phyloP scores from a whole-genome alignment of 2,888 invertebrate species.

The Apodemia mormo region DNA sequence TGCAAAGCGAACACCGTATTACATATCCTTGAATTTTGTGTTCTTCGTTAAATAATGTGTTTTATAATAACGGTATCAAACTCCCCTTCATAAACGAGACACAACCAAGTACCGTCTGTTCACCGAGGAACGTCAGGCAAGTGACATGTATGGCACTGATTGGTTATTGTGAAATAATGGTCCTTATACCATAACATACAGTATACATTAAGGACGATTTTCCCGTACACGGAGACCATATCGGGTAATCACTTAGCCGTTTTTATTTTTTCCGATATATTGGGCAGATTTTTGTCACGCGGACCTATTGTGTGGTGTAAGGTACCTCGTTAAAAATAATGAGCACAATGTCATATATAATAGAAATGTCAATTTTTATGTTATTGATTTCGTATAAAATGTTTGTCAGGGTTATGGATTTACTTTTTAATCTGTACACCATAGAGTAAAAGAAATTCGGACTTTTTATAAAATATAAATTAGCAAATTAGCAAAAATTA shows the following conservation, averaged over 20 bases:
- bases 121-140: constrained; percentile 62
- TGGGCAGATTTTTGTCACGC: constrained; percentile 68
- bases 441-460: no score
- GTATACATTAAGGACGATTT: constrained; percentile 41
- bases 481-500: no score
- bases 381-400: no score
- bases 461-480: no score
- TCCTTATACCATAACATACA: constrained; percentile 49
- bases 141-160: constrained; percentile 72
- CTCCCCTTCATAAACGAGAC: constrained; percentile 38
- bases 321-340: constrained; percentile 75
- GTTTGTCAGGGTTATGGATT: constrained; percentile 26
- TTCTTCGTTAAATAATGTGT: neutral
- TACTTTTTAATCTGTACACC: constrained; percentile 24
- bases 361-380: constrained; percentile 35
- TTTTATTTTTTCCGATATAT: constrained; percentile 57
- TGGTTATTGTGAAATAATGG: constrained; percentile 76
- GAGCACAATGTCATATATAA: constrained; percentile 61
- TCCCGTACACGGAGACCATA: constrained; percentile 41
- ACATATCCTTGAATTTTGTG: neutral
- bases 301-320: constrained; percentile 50
- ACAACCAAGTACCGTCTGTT: constrained; percentile 40
- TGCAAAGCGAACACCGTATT: neutral
- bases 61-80: constrained; percentile 34
- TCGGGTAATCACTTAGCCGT: constrained; percentile 53